Percentiles rank a stretch among this genome's conserved stretches.
Conservation (phyloP, 1,140 invertebrate species). For the Drosophila serrata region DNA sequence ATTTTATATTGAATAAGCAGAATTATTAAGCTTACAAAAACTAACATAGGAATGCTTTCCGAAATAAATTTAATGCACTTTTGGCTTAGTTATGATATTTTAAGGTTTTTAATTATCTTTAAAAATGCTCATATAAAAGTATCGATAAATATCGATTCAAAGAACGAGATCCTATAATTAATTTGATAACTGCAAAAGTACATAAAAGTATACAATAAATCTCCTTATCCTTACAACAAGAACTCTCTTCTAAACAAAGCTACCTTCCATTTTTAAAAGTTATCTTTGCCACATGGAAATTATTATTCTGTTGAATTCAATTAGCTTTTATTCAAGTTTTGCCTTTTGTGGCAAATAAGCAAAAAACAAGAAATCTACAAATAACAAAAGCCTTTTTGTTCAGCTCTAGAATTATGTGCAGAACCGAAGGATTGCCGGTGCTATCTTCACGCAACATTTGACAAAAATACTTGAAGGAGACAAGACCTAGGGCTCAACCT, state of each 20-base stretch:
- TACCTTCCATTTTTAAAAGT: background rate
- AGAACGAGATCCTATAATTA: too few species aligned
- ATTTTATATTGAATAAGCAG: too few species aligned
- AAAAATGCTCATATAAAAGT: too few species aligned
- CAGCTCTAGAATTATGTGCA: constrained; percentile 9
- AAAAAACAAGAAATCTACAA: background rate
- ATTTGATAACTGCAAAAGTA: too few species aligned
- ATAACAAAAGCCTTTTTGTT: constrained; percentile 34
- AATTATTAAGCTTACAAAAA: too few species aligned
- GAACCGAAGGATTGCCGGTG: constrained; percentile 2
- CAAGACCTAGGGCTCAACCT: constrained; percentile 1
- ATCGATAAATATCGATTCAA: too few species aligned
- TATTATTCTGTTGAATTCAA: constrained; percentile 23
- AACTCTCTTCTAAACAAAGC: background rate
- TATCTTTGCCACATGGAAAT: constrained; percentile 11
- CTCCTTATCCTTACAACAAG: background rate
- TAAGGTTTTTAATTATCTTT: too few species aligned
- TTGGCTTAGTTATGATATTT: too few species aligned
- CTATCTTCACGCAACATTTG: constrained; percentile 77
- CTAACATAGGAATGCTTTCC: too few species aligned
- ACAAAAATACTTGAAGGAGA: constrained; percentile 37
- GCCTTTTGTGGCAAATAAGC: constrained; percentile 4
- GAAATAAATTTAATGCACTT: too few species aligned
- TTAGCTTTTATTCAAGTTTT: constrained; percentile 27
- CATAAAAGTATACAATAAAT: too few species aligned